phyloP scores from a whole-genome alignment of 1,140 invertebrate species.

The Zophobas atratus region DNA sequence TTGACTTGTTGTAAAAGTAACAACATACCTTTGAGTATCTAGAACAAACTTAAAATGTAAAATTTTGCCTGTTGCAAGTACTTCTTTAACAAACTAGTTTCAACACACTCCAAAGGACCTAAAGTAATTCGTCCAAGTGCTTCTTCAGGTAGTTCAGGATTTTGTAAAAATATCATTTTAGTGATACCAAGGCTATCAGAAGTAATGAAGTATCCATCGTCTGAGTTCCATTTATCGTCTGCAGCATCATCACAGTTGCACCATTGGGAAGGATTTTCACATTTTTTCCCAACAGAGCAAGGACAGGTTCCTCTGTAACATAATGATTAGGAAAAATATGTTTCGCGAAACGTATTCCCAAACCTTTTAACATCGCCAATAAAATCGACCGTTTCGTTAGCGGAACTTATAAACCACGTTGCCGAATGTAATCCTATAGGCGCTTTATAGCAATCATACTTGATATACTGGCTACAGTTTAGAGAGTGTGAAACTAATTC shows the following conservation, averaged over 20 bases:
- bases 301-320: slow-evolving; percentile 76
- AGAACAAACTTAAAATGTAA: slow-evolving; percentile 55
- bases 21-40: slow-evolving; percentile 94
- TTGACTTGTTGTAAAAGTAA: slow-evolving; percentile 93
- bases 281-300: slow-evolving; percentile 82
- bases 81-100: slow-evolving; percentile 82
- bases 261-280: slow-evolving; percentile 83
- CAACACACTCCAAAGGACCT: slow-evolving; percentile 92
- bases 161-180: slow-evolving; percentile 91
- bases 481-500: slow-evolving; percentile 91
- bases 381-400: slow-evolving; percentile 84
- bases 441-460: slow-evolving; percentile 92
- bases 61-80: slow-evolving; percentile 12
- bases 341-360: slow-evolving; percentile 1
- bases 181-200: slow-evolving; percentile 88
- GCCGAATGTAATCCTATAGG: slow-evolving; percentile 89
- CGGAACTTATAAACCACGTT: slow-evolving; percentile 91
- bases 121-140: slow-evolving; percentile 89
- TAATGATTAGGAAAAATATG: slow-evolving; percentile 44
- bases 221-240: slow-evolving; percentile 88
- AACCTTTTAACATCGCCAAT: slow-evolving; percentile 89
- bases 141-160: slow-evolving; percentile 84
- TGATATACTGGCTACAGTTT: slow-evolving; percentile 91
- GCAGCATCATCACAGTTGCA: slow-evolving; percentile 91
- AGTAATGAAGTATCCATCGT: slow-evolving; percentile 87